Base-by-base conservation (phyloP, 2,888 invertebrate species). In the Leptothorax acervorum region DNA sequence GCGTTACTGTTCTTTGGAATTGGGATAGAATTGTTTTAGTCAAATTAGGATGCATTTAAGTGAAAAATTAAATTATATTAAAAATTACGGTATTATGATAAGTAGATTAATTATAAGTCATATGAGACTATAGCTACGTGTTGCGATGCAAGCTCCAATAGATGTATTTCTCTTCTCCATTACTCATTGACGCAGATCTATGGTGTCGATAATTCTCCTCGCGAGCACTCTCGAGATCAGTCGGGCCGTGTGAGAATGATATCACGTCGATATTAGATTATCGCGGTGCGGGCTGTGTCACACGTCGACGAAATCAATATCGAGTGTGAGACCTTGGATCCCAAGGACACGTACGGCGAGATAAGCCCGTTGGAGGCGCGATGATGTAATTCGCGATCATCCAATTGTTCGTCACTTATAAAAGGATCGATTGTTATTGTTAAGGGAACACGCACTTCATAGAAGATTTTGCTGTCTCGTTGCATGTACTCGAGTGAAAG, bases 261-360 rank as follows among this genome's bases (percentile, higher is more conserved):
- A 62, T 28, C 15, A 53, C 28, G 51, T 23, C 39, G 51, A 75
- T 28, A 78, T 35, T 78, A 39, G 48, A 65, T 86, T 88, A 86
- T 88, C 84, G 70, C 65, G 6, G 35, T 84, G 65, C 70, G 9
- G 55, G 28, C 57, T 11, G n/a, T 31, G 75, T 79, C 42, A 71
- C 51, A 31, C 42, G 82, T 86, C 70, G 63, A 81, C 57, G 45
- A 51, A 83, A 86, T 79, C 71, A 71, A 83, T 75, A 82, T 84
- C 45, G 55, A 15, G 15, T 57, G 23, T 35, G 68, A 73, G 31
- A 68, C 68, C 83, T 74, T 71, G 82, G 35, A 78, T 81, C 60
- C 18, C n/a, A 53, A 65, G 42, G 71, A 68, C 66, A 18, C 18
- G 31, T 28, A 53, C 28, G 53, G 48, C 55, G 66, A 53, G 42